Percentiles rank a stretch among this genome's conserved stretches.
These are phyloP conservation scores for Epicauta chinensis DNA, from an alignment of 1,140 invertebrate species.

Conservation along the genomic window DNA sequence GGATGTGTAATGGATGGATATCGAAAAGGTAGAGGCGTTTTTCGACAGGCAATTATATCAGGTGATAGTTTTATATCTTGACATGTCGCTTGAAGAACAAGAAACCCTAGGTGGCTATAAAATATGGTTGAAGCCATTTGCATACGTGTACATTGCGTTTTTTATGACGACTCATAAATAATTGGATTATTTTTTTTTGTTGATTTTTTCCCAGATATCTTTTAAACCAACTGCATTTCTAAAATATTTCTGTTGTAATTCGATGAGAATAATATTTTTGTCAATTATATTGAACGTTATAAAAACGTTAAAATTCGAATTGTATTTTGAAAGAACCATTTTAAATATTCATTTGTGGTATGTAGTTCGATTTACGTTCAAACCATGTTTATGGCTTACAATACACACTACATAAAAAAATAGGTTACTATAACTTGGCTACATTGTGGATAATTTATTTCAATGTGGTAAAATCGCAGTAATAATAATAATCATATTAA, in stretches of 20 bases:
- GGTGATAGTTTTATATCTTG: conserved; percentile 34
- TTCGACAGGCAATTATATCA: conserved; percentile 32
- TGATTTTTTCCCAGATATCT: no score
- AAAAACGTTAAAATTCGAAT: no score
- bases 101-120: conserved; percentile 20
- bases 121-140: conserved; percentile 24
- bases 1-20: not conserved
- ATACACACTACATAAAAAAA: conserved; percentile 18
- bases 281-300: no score
- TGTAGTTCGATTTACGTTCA: no score
- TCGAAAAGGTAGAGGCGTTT: conserved; percentile 10
- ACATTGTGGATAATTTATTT: conserved; percentile 24
- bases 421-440: conserved; percentile 21
- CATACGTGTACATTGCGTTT: conserved; percentile 20
- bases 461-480: conserved; percentile 11
- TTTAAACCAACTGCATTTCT: no score
- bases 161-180: conserved; percentile 13
- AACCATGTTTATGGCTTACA: not conserved
- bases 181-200: conserved; percentile 15
- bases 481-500: not conserved
- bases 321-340: no score
- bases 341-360: no score
- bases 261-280: no score
- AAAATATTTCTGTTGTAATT: no score
- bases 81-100: conserved; percentile 30